phyloP scores from a whole-genome alignment of 1,140 invertebrate genomes.

The Rhopalosiphum padi region DNA sequence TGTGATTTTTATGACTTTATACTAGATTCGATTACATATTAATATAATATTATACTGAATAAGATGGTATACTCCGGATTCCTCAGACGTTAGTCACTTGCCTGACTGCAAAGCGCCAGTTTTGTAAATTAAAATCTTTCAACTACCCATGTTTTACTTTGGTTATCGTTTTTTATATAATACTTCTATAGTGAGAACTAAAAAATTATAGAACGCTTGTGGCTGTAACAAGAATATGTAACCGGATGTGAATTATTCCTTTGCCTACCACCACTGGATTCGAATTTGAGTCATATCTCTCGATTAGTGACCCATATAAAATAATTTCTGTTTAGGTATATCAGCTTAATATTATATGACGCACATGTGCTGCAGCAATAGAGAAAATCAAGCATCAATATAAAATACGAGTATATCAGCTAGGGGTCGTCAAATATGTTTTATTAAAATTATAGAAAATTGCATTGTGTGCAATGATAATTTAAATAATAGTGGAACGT shows the following conservation, averaged over 20 bases:
- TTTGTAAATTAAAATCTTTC: background rate
- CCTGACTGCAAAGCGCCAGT: background rate
- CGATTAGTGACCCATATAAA: background rate
- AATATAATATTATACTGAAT: no score
- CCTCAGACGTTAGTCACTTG: background rate
- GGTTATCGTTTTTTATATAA: background rate
- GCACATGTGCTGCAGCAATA: background rate
- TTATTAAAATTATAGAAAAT: background rate
- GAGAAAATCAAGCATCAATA: background rate
- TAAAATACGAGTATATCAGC: no score
- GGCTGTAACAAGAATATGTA: background rate
- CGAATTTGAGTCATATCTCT: background rate
- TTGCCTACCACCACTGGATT: background rate
- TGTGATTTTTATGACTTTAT: no score
- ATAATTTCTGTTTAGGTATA: background rate
- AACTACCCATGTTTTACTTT: background rate
- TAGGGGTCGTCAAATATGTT: no score
- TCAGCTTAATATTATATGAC: background rate
- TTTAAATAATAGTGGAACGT: background rate
- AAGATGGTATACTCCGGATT: background rate
- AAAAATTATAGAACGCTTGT: background rate
- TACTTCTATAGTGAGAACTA: background rate
- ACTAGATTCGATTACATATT: no score
- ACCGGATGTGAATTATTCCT: constrained; percentile 9
- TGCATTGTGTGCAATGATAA: background rate